A percentile compares a stretch with the other conserved stretches of the same genome.
Conservation (phyloP, 2,113 vertebrate genomes). For the Coracopsis vasa region DNA sequence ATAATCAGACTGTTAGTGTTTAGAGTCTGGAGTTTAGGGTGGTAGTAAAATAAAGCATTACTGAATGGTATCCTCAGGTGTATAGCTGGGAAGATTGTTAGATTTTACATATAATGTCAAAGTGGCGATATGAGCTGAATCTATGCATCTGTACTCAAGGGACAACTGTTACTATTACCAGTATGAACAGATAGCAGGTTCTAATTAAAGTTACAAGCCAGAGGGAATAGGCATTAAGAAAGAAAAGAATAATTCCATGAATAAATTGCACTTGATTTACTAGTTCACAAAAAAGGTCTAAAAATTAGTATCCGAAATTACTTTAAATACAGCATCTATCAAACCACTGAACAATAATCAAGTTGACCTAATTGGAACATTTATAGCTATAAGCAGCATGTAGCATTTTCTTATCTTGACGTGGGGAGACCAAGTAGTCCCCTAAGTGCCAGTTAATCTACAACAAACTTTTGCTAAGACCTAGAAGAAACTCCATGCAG, state of each 20-base stretch:
- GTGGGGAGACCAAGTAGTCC: not conserved
- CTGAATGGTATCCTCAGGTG: conserved; percentile 2
- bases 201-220: conserved; percentile 82
- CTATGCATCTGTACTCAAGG: conserved; percentile 44
- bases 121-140: conserved; percentile 34
- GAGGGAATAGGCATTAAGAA: conserved; percentile 72
- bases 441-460: not conserved
- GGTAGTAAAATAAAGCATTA: conserved; percentile 25
- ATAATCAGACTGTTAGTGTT: conserved; percentile 9
- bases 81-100: conserved; percentile 11
- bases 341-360: conserved; percentile 73
- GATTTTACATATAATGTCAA: conserved; percentile 49
- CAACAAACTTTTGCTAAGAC: conserved; percentile 9
- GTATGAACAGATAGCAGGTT: conserved; percentile 67
- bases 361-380: conserved; percentile 70
- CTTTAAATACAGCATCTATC: conserved; percentile 73
- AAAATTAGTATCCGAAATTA: conserved; percentile 74
- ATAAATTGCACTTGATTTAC: conserved; percentile 76
- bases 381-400: conserved; percentile 21
- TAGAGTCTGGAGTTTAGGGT: not conserved
- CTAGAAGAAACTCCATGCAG: not conserved
- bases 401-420: conserved; percentile 61
- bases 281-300: conserved; percentile 72
- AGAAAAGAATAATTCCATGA: conserved; percentile 70
- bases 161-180: conserved; percentile 67